These are phyloP conservation scores for Zosterops japonicus DNA, from an alignment of 2,113 vertebrate genomes.

Conservation along the genomic window DNA sequence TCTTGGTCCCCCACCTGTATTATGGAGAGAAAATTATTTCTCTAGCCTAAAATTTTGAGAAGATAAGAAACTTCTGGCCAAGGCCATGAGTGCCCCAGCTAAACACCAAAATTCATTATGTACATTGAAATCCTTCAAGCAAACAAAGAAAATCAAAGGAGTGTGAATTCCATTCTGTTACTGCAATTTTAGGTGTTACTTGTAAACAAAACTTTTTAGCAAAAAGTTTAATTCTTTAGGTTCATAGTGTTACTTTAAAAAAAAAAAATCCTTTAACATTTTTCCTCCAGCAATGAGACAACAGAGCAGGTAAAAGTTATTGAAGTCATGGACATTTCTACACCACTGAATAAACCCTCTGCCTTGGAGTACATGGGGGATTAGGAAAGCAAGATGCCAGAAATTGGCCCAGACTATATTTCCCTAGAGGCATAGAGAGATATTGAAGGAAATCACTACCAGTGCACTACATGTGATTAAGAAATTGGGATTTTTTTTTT, in stretches of 20 bases:
- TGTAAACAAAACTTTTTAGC: not conserved
- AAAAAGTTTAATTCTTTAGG: not conserved
- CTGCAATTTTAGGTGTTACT: not conserved
- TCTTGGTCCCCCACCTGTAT: not conserved
- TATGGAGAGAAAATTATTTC: not conserved
- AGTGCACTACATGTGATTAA: constrained; percentile 13
- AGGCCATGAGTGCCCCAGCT: not conserved
- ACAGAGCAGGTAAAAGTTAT: constrained; percentile 5
- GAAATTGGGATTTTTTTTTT: not conserved
- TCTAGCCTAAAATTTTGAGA: not conserved
- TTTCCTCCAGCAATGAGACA: not conserved
- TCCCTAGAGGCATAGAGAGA: constrained; percentile 35
- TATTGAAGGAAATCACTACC: constrained; percentile 58
- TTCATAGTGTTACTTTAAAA: not conserved
- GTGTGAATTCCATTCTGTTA: not conserved
- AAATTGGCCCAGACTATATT: constrained; percentile 60
- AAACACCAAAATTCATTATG: not conserved
- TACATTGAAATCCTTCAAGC: not conserved
- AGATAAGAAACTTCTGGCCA: not conserved
- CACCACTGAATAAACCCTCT: constrained; percentile 27
- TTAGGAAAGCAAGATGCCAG: constrained; percentile 46
- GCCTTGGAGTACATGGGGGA: not conserved
- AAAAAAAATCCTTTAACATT: not conserved
- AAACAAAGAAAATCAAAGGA: not conserved
- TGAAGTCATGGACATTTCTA: constrained; percentile 1